Evolutionary conservation across 2,113 vertebrate species (phyloP).

Genomic region (Corvus cornix): DNA sequence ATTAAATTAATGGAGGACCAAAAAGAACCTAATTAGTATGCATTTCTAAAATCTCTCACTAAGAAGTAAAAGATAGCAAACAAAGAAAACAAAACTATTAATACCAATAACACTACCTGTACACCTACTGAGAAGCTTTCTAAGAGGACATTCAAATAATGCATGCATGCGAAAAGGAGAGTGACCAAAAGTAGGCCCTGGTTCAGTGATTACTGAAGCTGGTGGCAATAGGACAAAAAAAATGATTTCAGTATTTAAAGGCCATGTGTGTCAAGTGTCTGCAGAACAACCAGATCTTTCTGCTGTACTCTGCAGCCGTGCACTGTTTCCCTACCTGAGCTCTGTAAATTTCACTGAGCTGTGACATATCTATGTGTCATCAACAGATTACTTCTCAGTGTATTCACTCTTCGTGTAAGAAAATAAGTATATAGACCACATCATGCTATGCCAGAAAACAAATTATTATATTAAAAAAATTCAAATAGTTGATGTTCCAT

Average conservation of each 20-base stretch:
- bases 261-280: background rate
- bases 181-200: background rate
- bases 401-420: background rate
- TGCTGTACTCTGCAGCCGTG: background rate
- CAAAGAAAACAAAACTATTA: background rate
- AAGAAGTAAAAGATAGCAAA: background rate
- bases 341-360: constrained; percentile 6
- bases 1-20: background rate
- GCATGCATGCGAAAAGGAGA: background rate
- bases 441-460: background rate
- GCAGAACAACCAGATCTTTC: background rate
- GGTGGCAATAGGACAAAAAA: background rate
- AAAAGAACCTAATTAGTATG: background rate
- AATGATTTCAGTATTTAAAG: background rate
- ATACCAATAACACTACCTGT: background rate
- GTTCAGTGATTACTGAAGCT: background rate
- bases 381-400: background rate
- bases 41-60: background rate
- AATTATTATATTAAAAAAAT: background rate
- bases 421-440: background rate
- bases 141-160: background rate
- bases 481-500: background rate
- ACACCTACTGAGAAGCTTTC: background rate
- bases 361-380: background rate
- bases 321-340: background rate